These are phyloP conservation scores for Batillaria attramentaria DNA, from an alignment of 1,140 invertebrate species.

Conservation along the genomic window DNA sequence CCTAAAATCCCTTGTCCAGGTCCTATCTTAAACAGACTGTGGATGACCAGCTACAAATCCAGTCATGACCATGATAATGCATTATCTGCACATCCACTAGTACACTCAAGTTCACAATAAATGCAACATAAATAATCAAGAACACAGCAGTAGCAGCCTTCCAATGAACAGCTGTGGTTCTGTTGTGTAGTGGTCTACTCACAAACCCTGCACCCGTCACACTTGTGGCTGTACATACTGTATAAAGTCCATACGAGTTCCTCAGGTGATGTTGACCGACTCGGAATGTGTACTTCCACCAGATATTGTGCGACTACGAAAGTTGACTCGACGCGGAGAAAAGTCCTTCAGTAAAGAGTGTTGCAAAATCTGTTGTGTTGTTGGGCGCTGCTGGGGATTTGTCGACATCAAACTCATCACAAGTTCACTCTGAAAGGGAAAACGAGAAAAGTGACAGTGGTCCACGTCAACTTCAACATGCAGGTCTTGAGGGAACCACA, in stretches of 20 bases:
- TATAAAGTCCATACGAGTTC: background rate
- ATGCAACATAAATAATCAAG: no score
- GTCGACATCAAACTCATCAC: slow-evolving; percentile 84
- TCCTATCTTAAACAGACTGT: no score
- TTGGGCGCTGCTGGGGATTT: slow-evolving; percentile 82
- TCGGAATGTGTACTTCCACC: slow-evolving; percentile 39
- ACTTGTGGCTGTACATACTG: background rate
- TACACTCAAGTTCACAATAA: no score
- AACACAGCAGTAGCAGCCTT: background rate
- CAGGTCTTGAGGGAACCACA: background rate
- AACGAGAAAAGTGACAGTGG: no score
- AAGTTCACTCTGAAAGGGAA: slow-evolving; percentile 78
- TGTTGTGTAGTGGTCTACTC: background rate
- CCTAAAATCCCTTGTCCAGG: no score
- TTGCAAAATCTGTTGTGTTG: slow-evolving; percentile 74
- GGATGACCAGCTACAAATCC: no score
- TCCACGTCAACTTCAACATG: no score
- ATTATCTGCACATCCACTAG: no score
- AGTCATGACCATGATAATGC: no score
- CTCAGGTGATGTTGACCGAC: background rate
- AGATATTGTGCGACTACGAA: slow-evolving; percentile 49
- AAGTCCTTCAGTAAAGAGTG: slow-evolving; percentile 61
- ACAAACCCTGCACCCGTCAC: background rate
- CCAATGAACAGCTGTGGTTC: background rate
- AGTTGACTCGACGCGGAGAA: slow-evolving; percentile 35